phyloP scores from a whole-genome alignment of 1,140 invertebrate genomes.

The Euura lappo region DNA sequence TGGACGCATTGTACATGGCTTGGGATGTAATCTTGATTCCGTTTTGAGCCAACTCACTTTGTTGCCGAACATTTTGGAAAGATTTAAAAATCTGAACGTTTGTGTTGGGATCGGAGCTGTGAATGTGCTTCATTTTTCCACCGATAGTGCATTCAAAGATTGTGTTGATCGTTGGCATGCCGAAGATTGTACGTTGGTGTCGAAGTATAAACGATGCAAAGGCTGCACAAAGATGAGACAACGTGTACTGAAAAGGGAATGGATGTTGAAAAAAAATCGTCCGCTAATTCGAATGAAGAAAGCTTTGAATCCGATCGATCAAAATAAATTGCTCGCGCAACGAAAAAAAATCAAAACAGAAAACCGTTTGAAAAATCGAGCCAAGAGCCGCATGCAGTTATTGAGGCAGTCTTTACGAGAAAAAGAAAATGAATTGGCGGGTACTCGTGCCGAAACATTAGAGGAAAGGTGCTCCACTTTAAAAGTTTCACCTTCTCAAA shows the following conservation, averaged over 20 bases:
- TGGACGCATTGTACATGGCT: not conserved
- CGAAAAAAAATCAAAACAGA: not conserved
- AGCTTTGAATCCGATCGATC: constrained; percentile 4
- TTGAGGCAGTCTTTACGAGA: constrained; percentile 4
- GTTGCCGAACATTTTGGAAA: constrained; percentile 1
- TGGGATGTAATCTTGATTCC: not conserved
- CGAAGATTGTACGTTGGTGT: constrained; percentile 4
- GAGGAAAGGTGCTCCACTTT: constrained; percentile 1
- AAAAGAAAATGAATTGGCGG: not conserved
- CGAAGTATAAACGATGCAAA: not conserved
- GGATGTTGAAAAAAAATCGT: not conserved
- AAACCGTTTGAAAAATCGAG: constrained; percentile 3
- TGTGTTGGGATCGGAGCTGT: constrained; percentile 3
- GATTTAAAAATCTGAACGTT: not conserved
- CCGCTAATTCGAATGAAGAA: not conserved
- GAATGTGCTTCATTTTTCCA: not conserved
- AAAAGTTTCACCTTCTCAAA: constrained; percentile 8
- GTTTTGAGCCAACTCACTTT: not conserved
- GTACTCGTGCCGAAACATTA: not conserved
- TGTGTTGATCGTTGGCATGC: not conserved
- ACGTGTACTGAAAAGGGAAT: not conserved
- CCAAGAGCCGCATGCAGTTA: not conserved
- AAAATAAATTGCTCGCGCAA: not conserved
- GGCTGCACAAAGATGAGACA: not conserved
- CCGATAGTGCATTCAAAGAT: not conserved